Evolutionary conservation across 1,140 invertebrate genomes (phyloP).

Genomic region (Globodera rostochiensis): DNA sequence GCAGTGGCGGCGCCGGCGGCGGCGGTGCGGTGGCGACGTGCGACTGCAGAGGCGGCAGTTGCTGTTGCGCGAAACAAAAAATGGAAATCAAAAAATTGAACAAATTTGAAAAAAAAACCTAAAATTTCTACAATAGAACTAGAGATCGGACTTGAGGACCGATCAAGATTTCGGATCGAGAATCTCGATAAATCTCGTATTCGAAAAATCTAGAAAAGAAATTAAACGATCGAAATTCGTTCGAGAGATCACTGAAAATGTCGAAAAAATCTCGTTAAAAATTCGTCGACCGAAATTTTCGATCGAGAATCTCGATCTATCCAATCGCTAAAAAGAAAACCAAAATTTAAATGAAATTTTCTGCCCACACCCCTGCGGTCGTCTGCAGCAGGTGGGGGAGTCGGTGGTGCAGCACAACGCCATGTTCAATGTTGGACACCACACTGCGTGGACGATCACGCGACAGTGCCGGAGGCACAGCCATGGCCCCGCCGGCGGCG

Average conservation of each 20-base stretch:
- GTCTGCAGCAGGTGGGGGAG: not conserved
- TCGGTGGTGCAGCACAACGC: conserved; percentile 15
- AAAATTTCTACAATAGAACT: too few relatives aligned
- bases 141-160: too few relatives aligned
- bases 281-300: too few relatives aligned
- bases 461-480: not conserved
- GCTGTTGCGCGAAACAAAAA: not conserved
- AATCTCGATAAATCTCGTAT: too few relatives aligned
- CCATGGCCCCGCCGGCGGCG: not conserved
- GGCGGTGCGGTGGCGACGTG: not conserved
- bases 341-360: not conserved
- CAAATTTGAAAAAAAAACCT: too few relatives aligned
- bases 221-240: too few relatives aligned
- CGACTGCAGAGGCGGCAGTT: not conserved
- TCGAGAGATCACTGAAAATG: not conserved
- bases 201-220: too few relatives aligned
- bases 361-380: not conserved
- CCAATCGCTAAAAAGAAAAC: too few relatives aligned
- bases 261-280: not conserved
- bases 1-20: too few relatives aligned
- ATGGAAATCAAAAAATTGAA: too few relatives aligned
- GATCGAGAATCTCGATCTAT: too few relatives aligned
- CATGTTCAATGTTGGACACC: conserved; percentile 47
- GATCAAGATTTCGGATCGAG: too few relatives aligned
- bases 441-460: conserved; percentile 46